phyloP scores from a whole-genome alignment of 2,797 vertebrate genomes.

The Pseudochirops cupreus region DNA sequence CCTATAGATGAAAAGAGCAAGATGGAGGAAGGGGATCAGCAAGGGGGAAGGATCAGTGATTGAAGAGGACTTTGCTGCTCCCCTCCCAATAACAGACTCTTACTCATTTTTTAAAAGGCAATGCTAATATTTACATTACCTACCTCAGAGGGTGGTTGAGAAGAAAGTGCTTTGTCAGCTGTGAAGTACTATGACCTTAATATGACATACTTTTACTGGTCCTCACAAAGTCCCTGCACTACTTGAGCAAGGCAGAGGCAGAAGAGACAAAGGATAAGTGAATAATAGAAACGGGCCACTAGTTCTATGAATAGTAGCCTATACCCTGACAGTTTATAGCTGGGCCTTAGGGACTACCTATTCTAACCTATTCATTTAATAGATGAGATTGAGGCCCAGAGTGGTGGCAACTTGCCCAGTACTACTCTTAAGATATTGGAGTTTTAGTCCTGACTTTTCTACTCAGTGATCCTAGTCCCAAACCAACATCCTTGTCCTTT shows the following conservation, averaged over 20 bases:
- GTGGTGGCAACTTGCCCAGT: neutral
- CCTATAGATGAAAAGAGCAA: neutral
- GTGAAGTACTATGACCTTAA: neutral
- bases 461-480: neutral
- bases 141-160: neutral
- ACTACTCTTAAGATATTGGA: neutral
- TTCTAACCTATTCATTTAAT: neutral
- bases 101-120: neutral
- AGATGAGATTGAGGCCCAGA: neutral
- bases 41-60: neutral
- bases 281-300: neutral
- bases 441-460: neutral
- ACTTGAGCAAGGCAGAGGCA: neutral
- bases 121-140: neutral
- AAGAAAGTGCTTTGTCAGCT: conserved; percentile 2
- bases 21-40: neutral
- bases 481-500: neutral
- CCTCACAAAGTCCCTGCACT: neutral
- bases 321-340: neutral
- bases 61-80: neutral
- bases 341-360: neutral
- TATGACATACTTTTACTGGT: neutral
- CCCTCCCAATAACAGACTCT: neutral
- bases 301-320: neutral
- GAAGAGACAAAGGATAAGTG: neutral